Evolutionary conservation across 2,113 vertebrate genomes (phyloP).

Genomic region (Thinocorus orbignyianus): DNA sequence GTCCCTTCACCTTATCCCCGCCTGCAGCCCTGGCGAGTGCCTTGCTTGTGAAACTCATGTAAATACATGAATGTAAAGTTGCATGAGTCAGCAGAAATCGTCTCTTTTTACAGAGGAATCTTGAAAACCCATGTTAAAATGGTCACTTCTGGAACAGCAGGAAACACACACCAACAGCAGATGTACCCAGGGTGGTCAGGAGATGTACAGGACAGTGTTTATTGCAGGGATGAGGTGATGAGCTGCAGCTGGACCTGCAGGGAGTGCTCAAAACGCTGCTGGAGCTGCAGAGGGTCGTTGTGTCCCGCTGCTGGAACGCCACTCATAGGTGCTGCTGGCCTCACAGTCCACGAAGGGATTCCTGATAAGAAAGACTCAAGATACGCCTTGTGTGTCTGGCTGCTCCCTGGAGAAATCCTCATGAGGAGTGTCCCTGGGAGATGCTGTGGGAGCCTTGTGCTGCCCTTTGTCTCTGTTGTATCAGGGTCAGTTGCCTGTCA

Average conservation of each 20-base stretch:
- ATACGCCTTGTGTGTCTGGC: accelerated
- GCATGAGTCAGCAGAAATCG: background rate
- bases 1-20: background rate
- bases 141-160: background rate
- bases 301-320: background rate
- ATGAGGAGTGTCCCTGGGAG: accelerated
- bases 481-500: background rate
- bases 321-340: background rate
- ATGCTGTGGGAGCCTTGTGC: background rate
- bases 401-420: accelerated
- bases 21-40: background rate
- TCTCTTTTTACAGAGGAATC: background rate
- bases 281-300: accelerated
- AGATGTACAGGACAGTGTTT: background rate
- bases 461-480: too few relatives aligned
- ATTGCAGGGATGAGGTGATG: accelerated
- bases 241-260: background rate
- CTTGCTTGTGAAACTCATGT: background rate
- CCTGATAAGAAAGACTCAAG: background rate
- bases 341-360: accelerated
- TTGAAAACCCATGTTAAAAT: accelerated
- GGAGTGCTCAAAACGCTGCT: background rate
- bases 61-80: background rate
- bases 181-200: accelerated
- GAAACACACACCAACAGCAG: background rate